Base-by-base conservation (phyloP, 37 sponge, comb jelly and placozoan genomes). In the Crambe crambe region DNA sequence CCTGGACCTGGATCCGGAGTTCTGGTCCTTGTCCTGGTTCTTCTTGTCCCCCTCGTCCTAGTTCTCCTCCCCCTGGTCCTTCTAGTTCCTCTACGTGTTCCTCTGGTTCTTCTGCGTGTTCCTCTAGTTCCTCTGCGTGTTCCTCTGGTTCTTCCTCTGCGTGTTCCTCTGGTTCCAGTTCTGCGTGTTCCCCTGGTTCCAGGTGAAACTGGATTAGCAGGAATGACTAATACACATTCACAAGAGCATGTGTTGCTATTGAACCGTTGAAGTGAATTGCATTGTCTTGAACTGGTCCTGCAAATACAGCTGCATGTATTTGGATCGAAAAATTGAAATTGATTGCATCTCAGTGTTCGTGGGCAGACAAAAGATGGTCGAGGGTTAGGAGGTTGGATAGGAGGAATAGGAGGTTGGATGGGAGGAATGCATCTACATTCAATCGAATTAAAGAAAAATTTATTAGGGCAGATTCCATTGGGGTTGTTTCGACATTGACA, bases 401-500 rank as follows among this genome's bases (percentile, higher is more conserved):
- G n/a, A n/a, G n/a, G n/a, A n/a, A n/a, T n/a, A n/a, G n/a, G n/a
- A n/a, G n/a, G n/a, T n/a, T n/a, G n/a, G n/a, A n/a, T n/a, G n/a
- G n/a, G n/a, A n/a, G n/a, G n/a, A n/a, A n/a, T n/a, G n/a, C n/a
- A n/a, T n/a, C n/a, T n/a, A n/a, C n/a, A n/a, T n/a, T n/a, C n/a
- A n/a, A n/a, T n/a, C n/a, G n/a, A n/a, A n/a, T n/a, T n/a, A n/a
- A n/a, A n/a, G n/a, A n/a, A n/a, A n/a, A n/a, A n/a, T n/a, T n/a
- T n/a, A n/a, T n/a, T n/a, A n/a, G n/a, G n/a, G n/a, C n/a, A n/a
- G n/a, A n/a, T n/a, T n/a, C n/a, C n/a, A n/a, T n/a, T n/a, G n/a
- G n/a, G n/a, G n/a, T n/a, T n/a, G n/a, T 31, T 32, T 3, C 10
- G 42, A 38, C 83, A 88, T 47, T 73, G 59, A 66, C 80, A 89